These are phyloP conservation scores for Lasioglossum oenotherae DNA, from an alignment of 2,888 invertebrate genomes.

Conservation along the genomic window DNA sequence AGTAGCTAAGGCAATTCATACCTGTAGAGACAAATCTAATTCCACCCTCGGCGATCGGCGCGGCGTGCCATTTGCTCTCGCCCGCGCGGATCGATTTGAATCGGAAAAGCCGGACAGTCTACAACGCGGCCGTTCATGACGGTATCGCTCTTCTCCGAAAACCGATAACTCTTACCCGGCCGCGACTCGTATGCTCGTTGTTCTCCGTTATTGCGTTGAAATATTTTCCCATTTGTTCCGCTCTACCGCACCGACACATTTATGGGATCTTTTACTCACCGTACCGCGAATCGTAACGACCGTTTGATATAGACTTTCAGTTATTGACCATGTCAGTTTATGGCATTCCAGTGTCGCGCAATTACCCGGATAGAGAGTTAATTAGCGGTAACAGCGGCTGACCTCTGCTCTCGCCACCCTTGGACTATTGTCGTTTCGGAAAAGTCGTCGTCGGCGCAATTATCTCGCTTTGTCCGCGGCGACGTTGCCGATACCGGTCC, in stretches of 20 bases:
- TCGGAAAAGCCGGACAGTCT: slow-evolving; percentile 2
- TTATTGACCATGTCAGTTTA: slow-evolving; percentile 43
- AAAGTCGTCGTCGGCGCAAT: slow-evolving; percentile 11
- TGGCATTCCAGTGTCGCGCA: slow-evolving; percentile 34
- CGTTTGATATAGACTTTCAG: slow-evolving; percentile 34
- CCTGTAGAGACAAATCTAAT: slow-evolving; percentile 4
- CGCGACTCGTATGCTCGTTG: slow-evolving; percentile 35
- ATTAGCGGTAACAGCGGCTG: slow-evolving; percentile 35
- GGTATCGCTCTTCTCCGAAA: slow-evolving; percentile 6
- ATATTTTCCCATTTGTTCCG: slow-evolving; percentile 38
- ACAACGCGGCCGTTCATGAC: slow-evolving; percentile 1
- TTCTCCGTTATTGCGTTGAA: slow-evolving; percentile 26
- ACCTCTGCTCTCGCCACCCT: slow-evolving; percentile 9
- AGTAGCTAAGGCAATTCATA: too few species aligned
- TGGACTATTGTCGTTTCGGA: slow-evolving; percentile 1
- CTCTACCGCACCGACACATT: slow-evolving; percentile 17
- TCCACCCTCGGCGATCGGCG: not conserved
- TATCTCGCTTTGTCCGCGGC: not conserved
- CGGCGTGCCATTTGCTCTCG: not conserved
- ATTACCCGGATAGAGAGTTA: slow-evolving; percentile 43
- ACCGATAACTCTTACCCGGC: slow-evolving; percentile 25
- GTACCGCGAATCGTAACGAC: slow-evolving; percentile 31
- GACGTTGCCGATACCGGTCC: not conserved
- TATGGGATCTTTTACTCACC: slow-evolving; percentile 29
- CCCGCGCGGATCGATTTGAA: not conserved